Base-by-base conservation (phyloP, 2,888 invertebrate species). In the Dendrolimus pini region DNA sequence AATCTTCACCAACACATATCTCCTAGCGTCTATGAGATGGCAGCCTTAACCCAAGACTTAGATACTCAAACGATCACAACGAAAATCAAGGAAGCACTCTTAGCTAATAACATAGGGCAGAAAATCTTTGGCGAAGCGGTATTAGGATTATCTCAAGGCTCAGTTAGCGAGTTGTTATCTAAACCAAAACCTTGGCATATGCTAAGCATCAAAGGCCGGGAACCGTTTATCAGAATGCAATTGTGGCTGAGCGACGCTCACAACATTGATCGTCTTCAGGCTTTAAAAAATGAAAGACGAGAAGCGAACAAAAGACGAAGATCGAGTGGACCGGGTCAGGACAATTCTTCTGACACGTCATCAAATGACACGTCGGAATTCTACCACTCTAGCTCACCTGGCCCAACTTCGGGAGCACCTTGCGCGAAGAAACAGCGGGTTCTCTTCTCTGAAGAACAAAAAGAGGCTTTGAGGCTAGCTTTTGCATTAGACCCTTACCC, bases 151-250 rank as follows among this genome's bases (percentile, higher is more conserved):
- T 98, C 98, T 0, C 99, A 99, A 85, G 99, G 98, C 10, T 98
- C 99, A 2, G 99, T 99, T 10, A 98, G 98, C 74, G 99, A 99
- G 84, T 91, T 99, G 62, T 92, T 99, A 8, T 98, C 98, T 62
- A 99, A 99, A 82, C 99, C 99, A 7, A 99, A 99, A 77, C 99
- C 99, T 0, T 99, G 99, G 99, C 98, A 98, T 80, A 98, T 99
- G 98, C 93, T 99, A 58, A 98, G 98, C 78, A 98, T 98, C 80
- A 99, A 99, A 82, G 99, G 99, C 0, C 93, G 99, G 42, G 99
- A 99, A 78, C 98, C 98, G 0, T 98, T 98, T 85, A 97, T 98
- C 66, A 92, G 98, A 57, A 98, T 98, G 98, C 98, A 99, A 79
- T 84, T 98, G 63, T 99, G 99, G 99, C 92, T 99, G 47, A 96